Conservation (phyloP, 2,888 invertebrate genomes). For the Hipparchia semele region DNA sequence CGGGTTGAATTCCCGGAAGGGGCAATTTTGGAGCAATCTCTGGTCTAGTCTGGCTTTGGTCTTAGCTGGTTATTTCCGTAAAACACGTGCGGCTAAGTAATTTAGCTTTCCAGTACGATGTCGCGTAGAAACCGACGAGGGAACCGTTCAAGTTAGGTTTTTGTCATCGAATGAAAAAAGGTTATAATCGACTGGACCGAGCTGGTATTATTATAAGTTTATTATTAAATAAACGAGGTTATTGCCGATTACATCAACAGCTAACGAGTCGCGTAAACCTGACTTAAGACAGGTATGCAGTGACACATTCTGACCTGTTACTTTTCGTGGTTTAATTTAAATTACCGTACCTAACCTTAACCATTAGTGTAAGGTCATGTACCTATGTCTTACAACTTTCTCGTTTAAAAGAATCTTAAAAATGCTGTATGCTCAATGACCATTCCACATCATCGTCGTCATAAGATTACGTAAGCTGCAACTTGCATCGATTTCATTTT, state of each 20-base stretch:
- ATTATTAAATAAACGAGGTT: conserved; percentile 14
- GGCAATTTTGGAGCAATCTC: no score
- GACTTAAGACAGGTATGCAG: conserved; percentile 17
- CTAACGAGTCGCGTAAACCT: conserved; percentile 14
- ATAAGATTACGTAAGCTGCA: not conserved
- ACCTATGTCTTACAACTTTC: not conserved
- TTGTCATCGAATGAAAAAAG: no score
- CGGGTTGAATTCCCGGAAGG: no score
- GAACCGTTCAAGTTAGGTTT: no score
- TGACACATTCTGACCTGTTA: conserved; percentile 17
- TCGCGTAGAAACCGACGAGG: no score
- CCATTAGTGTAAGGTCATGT: conserved; percentile 2
- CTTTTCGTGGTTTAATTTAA: conserved; percentile 5
- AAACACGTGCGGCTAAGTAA: no score
- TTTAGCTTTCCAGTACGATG: no score
- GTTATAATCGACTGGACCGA: not conserved
- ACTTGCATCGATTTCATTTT: not conserved
- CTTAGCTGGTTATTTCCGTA: no score
- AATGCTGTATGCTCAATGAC: not conserved
- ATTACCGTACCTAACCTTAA: not conserved
- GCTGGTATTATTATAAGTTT: conserved; percentile 2
- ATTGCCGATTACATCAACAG: conserved; percentile 11
- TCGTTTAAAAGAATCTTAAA: not conserved
- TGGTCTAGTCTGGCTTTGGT: no score
- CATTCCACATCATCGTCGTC: not conserved